Evolutionary conservation across 2,113 vertebrate genomes (phyloP), one percentile per base, ranked within the genome.

Genomic region (Myotis davidii): DNA sequence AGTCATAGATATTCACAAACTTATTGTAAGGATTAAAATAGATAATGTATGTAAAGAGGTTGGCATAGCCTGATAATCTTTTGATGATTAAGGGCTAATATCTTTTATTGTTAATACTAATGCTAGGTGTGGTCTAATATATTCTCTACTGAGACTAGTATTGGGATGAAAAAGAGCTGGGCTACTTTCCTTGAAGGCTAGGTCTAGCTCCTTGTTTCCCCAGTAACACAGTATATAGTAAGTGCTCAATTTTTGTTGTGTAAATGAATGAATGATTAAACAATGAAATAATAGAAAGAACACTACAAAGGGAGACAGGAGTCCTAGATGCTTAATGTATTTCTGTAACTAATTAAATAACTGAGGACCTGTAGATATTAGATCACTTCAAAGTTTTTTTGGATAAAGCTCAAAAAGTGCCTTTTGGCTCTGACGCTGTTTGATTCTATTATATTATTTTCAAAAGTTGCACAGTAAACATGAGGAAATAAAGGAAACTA

Each of bases 1-100:
- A 92, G 32, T 69, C 88, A 92, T 39, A 88, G 91, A 88, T 88
- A 88, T 70, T 93, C 48, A 54, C 84, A 92, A 89, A 89, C 3
- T 54, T 95, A 20, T 52, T 74, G 12, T 84, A 82, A 94, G 25
- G 20, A 32, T 88, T 79, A 70, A 89, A 85, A 90, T 2, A 73
- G n/a, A 73, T 52, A 82, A 56, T 65, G 16, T 84, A 39, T 32
- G 2, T 59, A 6, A 88, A 86, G 14, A 13, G 17, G 18, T 81
- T 85, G 88, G 25, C 59, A 82, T 37, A 86, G 67, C 32, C 37
- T 81, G 56, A 85, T 70, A 72, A 34, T 59, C 9, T 77, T 64
- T 54, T 65, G 16, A 21, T 64, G 17, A 8, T 83, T 90, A 85
- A 73, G 37, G 34, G 65, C 48, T 48, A 76, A 37, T 52, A 85